Evolutionary conservation across 1,140 invertebrate species (phyloP), one percentile per base, ranked within the genome.

Genomic region (Heliconius melpomene): DNA sequence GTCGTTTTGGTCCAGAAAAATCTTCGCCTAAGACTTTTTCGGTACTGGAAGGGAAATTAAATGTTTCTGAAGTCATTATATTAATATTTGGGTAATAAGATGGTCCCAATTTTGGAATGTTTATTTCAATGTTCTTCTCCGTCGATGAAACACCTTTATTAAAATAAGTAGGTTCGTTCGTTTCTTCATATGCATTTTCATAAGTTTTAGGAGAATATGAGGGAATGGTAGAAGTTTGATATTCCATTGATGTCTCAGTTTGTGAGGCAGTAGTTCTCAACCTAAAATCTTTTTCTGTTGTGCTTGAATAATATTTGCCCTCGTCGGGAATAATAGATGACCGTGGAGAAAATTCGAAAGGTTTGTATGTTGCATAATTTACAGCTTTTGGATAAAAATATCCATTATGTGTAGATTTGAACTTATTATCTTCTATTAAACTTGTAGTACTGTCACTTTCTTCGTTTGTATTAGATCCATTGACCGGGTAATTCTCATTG

Each of bases 1-100:
- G 74, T 81, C 88, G 89, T 83, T 88, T 89, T 0, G 91, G 89
- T 54, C 91, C 89, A 79, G 79, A 87, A 38, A 93, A 93, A 36
- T 91, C 87, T 88, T 93, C 89, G 0, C 88, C 88, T 36, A 84
- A 84, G 2, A 84, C 23, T 54, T 75, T 86, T 72, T 77, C 81
- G 23, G 79, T 75, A 54, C 8, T 57, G 6, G 66, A 36, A 46
- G 46, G 38, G 7, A 29, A 1, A 18, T 71, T 57, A 36, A 23
- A 38, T 9, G 29, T 32, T 57, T 60, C 74, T 23, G 11, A 18
- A 60, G 72, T n/a, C 23, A 18, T 20, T 18, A 36, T 66, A 7
- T 54, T 46, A 52, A 74, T 52, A 72, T 32, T 72, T 23, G 74
- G 74, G 38, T 29, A 29, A 20, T 72, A 60, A 50, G 79, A 40